These are phyloP conservation scores for Pocillopora grandis DNA, from an alignment of 92 coral and sea anemone genomes.

Conservation along the genomic window DNA sequence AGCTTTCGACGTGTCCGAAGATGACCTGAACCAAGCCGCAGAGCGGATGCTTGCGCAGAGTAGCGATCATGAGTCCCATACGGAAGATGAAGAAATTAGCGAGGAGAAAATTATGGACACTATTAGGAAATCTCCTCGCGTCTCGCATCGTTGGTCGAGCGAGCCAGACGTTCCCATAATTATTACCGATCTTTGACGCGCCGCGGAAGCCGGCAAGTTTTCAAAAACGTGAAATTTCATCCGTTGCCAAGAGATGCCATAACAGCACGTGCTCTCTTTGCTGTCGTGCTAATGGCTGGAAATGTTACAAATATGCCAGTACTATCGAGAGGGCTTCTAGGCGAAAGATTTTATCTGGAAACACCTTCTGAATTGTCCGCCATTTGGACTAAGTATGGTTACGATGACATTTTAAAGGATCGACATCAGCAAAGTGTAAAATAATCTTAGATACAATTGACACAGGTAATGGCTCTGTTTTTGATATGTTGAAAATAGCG, in stretches of 20 bases:
- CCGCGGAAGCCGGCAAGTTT: background rate
- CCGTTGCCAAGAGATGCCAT: background rate
- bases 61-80: constrained; percentile 42
- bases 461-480: background rate
- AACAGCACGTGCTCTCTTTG: background rate
- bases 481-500: background rate
- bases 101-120: constrained; percentile 33
- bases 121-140: constrained; percentile 17
- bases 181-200: constrained; percentile 73
- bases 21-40: constrained; percentile 88
- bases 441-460: background rate
- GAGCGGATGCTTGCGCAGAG: constrained; percentile 77
- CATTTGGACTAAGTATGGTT: too few relatives aligned
- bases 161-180: constrained; percentile 72
- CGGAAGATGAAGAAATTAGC: constrained; percentile 44
- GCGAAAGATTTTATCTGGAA: background rate
- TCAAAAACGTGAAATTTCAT: background rate
- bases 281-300: background rate
- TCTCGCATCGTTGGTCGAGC: constrained; percentile 63
- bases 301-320: background rate
- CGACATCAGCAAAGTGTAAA: background rate
- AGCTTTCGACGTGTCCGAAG: constrained; percentile 92
- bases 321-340: background rate
- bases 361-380: background rate
- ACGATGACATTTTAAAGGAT: too few relatives aligned